phyloP scores from a whole-genome alignment of 2,113 vertebrate genomes.

The Rhizomys pruinosus region DNA sequence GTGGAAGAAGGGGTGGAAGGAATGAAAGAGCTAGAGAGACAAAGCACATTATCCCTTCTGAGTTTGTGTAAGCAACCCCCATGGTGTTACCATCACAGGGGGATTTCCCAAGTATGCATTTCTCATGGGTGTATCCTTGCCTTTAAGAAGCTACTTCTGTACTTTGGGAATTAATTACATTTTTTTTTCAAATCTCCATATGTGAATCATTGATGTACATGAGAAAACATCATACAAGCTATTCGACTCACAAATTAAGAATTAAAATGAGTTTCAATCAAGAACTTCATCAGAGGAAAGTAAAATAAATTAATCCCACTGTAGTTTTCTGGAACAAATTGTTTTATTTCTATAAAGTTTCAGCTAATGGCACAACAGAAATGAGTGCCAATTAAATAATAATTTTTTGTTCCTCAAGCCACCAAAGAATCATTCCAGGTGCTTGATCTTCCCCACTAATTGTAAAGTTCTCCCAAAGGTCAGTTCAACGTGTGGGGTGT shows the following conservation, averaged over 20 bases:
- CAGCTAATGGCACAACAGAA: background rate
- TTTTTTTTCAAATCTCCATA: background rate
- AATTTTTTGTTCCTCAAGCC: background rate
- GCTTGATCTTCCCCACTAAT: too few relatives aligned
- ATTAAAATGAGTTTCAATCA: background rate
- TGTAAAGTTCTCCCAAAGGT: too few relatives aligned
- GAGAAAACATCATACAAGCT: background rate
- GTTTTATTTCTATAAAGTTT: background rate
- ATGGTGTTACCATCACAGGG: background rate
- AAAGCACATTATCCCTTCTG: too few relatives aligned
- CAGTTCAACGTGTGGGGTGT: background rate
- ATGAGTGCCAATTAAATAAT: slow-evolving; percentile 32
- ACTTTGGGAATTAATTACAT: background rate
- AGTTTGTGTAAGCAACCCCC: background rate
- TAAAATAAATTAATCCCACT: background rate
- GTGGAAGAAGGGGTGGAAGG: too few relatives aligned
- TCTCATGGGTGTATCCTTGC: background rate
- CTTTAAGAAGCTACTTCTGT: background rate
- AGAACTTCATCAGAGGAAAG: background rate
- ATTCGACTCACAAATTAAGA: background rate
- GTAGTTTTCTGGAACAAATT: background rate
- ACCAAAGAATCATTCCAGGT: background rate
- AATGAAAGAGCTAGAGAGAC: too few relatives aligned
- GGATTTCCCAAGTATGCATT: too few relatives aligned
- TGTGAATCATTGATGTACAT: background rate